Base-by-base conservation (phyloP, 2,888 invertebrate species). In the Parthenolecanium corni region DNA sequence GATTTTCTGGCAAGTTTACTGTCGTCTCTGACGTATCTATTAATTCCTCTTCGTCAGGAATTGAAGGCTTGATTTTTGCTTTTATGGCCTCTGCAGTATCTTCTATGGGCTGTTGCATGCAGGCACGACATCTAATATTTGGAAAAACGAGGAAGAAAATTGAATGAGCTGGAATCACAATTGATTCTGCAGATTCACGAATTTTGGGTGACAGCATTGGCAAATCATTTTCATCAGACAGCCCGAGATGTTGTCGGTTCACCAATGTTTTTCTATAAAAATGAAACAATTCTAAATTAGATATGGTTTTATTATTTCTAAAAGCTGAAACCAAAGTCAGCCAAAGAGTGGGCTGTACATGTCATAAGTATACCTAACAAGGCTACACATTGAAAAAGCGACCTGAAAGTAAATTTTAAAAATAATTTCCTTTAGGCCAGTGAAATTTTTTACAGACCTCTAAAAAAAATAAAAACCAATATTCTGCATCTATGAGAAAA, bases 231-330 rank as follows among this genome's bases (percentile, higher is more conserved):
- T 80, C 79, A 0, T 81, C 78, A 68, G 81, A 79, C 40, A 82
- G 72, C 20, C 74, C 76, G 70, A 88, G 74, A 3, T 75, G 74
- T 36, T 80, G 75, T 14, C 80, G 82, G 68, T 89, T 89, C 3
- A 88, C 76, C 3, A 80, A 73, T 14, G 81, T 78, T 52, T 79
- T 78, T 31, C 84, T 84, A 73, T 51, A 74, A 73, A 4, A 56
- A 46, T 11, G 11, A 25, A 25, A 25, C n/a, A 3, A 36, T 25
- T 52, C 3, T 24, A 6, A 25, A 4, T 25, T 5, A 11, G 25
- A n/a, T 14, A 53, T n/a, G n/a, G n/a, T n/a, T n/a, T n/a, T n/a
- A n/a, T n/a, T n/a, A n/a, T n/a, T n/a, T n/a, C n/a, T n/a, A n/a
- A n/a, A n/a, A n/a, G n/a, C n/a, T n/a, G n/a, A n/a, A n/a, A n/a